phyloP scores from a whole-genome alignment of 2,113 vertebrate species.

The Neoarius graeffei region DNA sequence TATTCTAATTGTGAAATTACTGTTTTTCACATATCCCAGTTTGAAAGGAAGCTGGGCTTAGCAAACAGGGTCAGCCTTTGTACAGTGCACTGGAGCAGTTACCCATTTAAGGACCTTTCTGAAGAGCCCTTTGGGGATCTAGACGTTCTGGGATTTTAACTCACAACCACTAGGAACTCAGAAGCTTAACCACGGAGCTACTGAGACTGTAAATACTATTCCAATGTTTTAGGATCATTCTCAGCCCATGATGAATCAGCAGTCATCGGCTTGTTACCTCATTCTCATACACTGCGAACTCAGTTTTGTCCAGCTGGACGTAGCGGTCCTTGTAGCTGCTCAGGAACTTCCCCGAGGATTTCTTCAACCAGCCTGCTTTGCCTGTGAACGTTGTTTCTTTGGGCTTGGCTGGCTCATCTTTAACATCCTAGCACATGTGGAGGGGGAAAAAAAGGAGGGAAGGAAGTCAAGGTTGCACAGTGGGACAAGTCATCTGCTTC shows the following conservation, averaged over 20 bases:
- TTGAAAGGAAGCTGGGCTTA: not conserved
- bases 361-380: constrained; percentile 94
- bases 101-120: not conserved
- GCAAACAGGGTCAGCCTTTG: not conserved
- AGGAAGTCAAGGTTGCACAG: constrained; percentile 52
- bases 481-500: constrained; percentile 39
- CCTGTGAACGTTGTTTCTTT: constrained; percentile 66
- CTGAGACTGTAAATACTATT: not conserved
- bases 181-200: not conserved
- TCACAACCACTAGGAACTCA: not conserved
- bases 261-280: constrained; percentile 75
- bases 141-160: not conserved
- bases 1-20: not conserved
- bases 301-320: constrained; percentile 82
- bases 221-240: not conserved
- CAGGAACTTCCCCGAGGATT: constrained; percentile 81
- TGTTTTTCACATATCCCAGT: not conserved
- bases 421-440: constrained; percentile 65
- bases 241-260: not conserved
- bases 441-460: constrained; percentile 37
- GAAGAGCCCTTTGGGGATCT: not conserved
- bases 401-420: constrained; percentile 76
- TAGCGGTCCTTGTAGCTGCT: constrained; percentile 91
- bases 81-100: not conserved
- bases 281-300: constrained; percentile 83